These are phyloP conservation scores for Phlogophora meticulosa DNA, from an alignment of 2,888 invertebrate species.

Conservation along the genomic window DNA sequence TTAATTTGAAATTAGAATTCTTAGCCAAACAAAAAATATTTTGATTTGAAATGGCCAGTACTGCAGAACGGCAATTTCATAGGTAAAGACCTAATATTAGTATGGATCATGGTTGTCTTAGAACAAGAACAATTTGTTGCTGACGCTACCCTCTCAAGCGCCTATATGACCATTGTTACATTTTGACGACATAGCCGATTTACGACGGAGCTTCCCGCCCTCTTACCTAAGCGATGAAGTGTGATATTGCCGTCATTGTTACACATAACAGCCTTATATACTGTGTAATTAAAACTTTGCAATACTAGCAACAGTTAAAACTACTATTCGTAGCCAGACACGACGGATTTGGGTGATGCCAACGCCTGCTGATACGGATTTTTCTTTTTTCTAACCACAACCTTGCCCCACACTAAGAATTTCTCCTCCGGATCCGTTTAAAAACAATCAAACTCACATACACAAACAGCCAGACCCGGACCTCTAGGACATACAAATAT, in stretches of 20 bases:
- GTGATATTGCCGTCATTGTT: slow-evolving; percentile 73
- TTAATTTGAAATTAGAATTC: too few species aligned
- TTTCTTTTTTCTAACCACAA: too few species aligned
- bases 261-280: slow-evolving; percentile 61
- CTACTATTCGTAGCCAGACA: slow-evolving; percentile 20
- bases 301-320: slow-evolving; percentile 48
- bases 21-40: too few species aligned
- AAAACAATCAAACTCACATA: too few species aligned
- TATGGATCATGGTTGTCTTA: background rate
- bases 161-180: slow-evolving; percentile 75
- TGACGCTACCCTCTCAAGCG: slow-evolving; percentile 31
- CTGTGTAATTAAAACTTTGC: slow-evolving; percentile 69
- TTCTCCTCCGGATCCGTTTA: too few species aligned
- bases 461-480: too few species aligned
- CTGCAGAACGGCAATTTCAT: too few species aligned
- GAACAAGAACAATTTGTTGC: slow-evolving; percentile 20
- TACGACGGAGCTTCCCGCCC: slow-evolving; percentile 79
- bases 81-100: too few species aligned
- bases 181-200: slow-evolving; percentile 79
- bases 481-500: too few species aligned
- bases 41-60: too few species aligned
- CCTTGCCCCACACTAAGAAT: too few species aligned
- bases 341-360: background rate
- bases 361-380: background rate
- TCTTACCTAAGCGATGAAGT: slow-evolving; percentile 66